phyloP scores from a whole-genome alignment of 2,888 invertebrate genomes.

The Scaptomyza tumidula region DNA sequence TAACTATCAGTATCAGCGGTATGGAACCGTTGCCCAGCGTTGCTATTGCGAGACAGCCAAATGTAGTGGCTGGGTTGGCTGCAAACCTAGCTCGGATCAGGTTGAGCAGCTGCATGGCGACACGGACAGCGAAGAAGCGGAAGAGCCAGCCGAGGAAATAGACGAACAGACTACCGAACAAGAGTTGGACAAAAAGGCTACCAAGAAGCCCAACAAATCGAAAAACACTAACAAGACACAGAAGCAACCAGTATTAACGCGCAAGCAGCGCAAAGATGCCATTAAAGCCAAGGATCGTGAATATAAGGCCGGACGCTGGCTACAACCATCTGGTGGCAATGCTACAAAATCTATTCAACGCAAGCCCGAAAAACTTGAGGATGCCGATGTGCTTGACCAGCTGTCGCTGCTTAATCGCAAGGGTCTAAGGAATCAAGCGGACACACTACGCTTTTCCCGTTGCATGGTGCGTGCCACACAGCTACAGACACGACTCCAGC shows the following conservation, averaged over 20 bases:
- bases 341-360: slow-evolving; percentile 14
- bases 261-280: slow-evolving; percentile 49
- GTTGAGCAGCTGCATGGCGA: slow-evolving; percentile 85
- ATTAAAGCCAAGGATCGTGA: slow-evolving; percentile 74
- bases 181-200: neutral
- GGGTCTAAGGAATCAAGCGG: slow-evolving; percentile 94
- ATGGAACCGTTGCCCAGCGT: slow-evolving; percentile 97
- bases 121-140: slow-evolving; percentile 24
- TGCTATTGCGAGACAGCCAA: slow-evolving; percentile 96
- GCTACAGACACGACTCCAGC: slow-evolving; percentile 89
- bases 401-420: slow-evolving; percentile 91
- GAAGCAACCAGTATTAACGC: slow-evolving; percentile 15
- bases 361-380: slow-evolving; percentile 85
- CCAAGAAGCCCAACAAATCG: slow-evolving; percentile 9
- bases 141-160: slow-evolving; percentile 11
- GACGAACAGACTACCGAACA: slow-evolving; percentile 29
- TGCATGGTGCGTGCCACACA: slow-evolving; percentile 97
- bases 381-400: slow-evolving; percentile 92
- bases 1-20: slow-evolving; percentile 98
- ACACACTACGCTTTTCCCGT: slow-evolving; percentile 94
- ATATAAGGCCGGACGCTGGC: slow-evolving; percentile 65
- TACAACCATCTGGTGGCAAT: slow-evolving; percentile 35
- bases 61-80: slow-evolving; percentile 98
- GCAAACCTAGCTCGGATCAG: slow-evolving; percentile 89
- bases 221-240: slow-evolving; percentile 4